Evolutionary conservation across 2,888 invertebrate species (phyloP).

Genomic region (Pycnomerus fuliginosus): DNA sequence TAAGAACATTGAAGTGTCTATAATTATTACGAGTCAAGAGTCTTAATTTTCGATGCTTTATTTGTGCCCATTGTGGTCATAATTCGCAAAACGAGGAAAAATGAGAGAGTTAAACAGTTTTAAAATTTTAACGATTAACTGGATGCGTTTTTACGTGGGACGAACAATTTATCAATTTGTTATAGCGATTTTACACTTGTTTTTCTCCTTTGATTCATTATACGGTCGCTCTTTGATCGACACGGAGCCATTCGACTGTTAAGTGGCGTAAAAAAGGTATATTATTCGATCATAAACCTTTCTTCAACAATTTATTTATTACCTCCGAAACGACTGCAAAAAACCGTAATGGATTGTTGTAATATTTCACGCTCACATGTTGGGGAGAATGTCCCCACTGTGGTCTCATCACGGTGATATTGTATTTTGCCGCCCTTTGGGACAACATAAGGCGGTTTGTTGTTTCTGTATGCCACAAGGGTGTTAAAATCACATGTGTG

Average conservation of each 20-base stretch:
- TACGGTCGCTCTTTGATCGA: slow-evolving; percentile 21
- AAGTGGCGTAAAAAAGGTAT: slow-evolving; percentile 7
- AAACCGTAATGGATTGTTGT: no score
- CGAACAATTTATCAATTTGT: slow-evolving; percentile 24
- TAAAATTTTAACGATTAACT: no score
- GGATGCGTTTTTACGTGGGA: no score
- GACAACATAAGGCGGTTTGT: slow-evolving; percentile 27
- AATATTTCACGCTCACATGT: no score
- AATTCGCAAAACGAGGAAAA: no score
- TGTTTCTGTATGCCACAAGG: slow-evolving; percentile 21
- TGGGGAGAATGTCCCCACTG: slow-evolving; percentile 1
- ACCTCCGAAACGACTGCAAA: slow-evolving; percentile 2
- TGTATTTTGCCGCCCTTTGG: slow-evolving; percentile 25
- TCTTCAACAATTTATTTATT: slow-evolving; percentile 9
- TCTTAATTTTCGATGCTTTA: no score
- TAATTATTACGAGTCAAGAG: no score
- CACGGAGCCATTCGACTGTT: slow-evolving; percentile 15
- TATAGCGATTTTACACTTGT: slow-evolving; percentile 23
- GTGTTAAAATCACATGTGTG: slow-evolving; percentile 8
- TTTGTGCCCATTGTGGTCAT: no score
- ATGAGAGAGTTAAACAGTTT: no score
- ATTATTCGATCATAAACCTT: slow-evolving; percentile 10
- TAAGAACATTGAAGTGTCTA: no score
- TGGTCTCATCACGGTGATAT: slow-evolving; percentile 14
- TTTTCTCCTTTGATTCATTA: slow-evolving; percentile 20